phyloP scores from a whole-genome alignment of 2,113 vertebrate genomes.

The Ia io region DNA sequence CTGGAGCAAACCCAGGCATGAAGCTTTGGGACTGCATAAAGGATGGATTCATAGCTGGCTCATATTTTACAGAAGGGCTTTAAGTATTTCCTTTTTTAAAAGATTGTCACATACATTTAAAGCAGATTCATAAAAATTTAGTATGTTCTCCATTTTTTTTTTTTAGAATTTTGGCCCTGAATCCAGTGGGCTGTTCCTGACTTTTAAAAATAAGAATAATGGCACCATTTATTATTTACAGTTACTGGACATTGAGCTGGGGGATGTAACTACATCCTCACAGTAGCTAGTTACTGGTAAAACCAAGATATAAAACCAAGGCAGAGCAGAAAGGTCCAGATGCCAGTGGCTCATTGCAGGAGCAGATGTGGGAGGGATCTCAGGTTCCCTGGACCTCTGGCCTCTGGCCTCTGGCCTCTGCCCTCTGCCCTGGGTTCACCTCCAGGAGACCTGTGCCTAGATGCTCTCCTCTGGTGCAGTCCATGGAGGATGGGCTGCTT shows the following conservation, averaged over 20 bases:
- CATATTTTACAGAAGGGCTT: constrained; percentile 36
- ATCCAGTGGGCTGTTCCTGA: neutral
- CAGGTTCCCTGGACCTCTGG: neutral
- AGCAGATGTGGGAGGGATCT: neutral
- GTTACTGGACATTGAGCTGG: neutral
- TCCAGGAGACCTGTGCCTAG: neutral
- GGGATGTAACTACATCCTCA: neutral
- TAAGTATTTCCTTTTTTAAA: constrained; percentile 48
- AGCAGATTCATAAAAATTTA: constrained; percentile 45
- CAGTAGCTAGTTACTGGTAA: neutral
- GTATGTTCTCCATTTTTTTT: neutral
- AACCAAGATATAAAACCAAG: neutral
- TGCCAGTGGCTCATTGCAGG: neutral
- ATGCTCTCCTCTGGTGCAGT: neutral
- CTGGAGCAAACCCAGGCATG: constrained; percentile 18
- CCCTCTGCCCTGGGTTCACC: neutral
- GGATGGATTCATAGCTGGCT: neutral
- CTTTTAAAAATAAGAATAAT: constrained; percentile 11
- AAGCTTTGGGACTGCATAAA: constrained; percentile 46
- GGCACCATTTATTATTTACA: constrained; percentile 47
- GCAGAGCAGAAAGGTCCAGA: neutral
- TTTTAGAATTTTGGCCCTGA: neutral
- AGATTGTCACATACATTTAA: constrained; percentile 34
- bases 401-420: neutral
- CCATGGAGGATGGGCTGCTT: neutral